A percentile compares a stretch with the other conserved stretches of the same genome.
Evolutionary conservation across 2,113 vertebrate genomes (phyloP).

Genomic region (Scophthalmus maximus): DNA sequence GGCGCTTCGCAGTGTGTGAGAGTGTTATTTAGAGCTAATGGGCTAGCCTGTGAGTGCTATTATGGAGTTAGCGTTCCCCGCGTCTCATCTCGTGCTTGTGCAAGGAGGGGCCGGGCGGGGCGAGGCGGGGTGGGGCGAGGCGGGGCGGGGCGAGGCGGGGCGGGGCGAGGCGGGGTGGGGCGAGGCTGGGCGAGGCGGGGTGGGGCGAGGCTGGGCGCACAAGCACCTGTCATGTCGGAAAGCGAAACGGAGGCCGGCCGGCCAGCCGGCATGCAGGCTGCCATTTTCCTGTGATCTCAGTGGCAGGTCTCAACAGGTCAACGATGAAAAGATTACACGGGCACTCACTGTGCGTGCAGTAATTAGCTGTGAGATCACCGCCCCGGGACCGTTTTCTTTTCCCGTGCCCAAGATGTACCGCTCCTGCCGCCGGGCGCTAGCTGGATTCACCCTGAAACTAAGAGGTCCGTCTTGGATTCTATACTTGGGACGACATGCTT

Average conservation of each 20-base stretch:
- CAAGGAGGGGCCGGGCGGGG: slow-evolving; percentile 23
- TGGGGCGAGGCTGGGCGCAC: slow-evolving; percentile 5
- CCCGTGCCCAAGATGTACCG: neutral
- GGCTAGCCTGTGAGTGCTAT: slow-evolving; percentile 71
- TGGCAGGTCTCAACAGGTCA: slow-evolving; percentile 39
- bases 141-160: slow-evolving; percentile 29
- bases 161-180: no score
- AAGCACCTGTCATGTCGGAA: slow-evolving; percentile 46
- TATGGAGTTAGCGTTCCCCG: slow-evolving; percentile 58
- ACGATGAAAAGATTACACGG: slow-evolving; percentile 54
- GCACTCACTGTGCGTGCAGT: slow-evolving; percentile 19
- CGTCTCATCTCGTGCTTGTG: slow-evolving; percentile 58
- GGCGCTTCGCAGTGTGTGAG: slow-evolving; percentile 55
- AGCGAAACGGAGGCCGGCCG: slow-evolving; percentile 35
- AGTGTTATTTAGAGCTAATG: slow-evolving; percentile 77
- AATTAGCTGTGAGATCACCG: slow-evolving; percentile 39
- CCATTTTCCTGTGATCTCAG: slow-evolving; percentile 6
- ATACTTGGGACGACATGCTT: no score
- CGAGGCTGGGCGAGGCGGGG: slow-evolving; percentile 17
- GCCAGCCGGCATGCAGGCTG: no score
- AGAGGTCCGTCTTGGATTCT: no score
- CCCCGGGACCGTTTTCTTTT: slow-evolving; percentile 16
- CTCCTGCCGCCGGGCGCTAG: neutral
- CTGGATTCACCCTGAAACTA: no score
- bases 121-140: slow-evolving; percentile 28